phyloP scores from a whole-genome alignment of 1,140 invertebrate species.

The Centruroides vittatus region DNA sequence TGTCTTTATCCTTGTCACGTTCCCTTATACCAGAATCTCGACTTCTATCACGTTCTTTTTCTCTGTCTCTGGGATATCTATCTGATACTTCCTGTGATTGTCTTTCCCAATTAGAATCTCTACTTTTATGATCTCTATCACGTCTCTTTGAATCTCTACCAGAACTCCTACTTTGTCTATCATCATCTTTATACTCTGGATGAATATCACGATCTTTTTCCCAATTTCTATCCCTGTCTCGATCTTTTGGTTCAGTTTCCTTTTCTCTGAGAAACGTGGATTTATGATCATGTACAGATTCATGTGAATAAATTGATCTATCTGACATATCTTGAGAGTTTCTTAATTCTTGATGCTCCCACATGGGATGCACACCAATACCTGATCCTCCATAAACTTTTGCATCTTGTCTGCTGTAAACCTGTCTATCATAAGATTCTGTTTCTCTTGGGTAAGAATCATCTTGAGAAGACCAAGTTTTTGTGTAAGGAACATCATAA shows the following conservation, averaged over 20 bases:
- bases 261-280: constrained; percentile 7
- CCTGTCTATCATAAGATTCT: constrained; percentile 6
- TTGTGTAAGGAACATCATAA: constrained; percentile 6
- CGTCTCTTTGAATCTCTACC: constrained; percentile 16
- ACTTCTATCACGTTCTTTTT: constrained; percentile 19
- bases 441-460: constrained; percentile 4
- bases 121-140: constrained; percentile 20
- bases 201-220: constrained; percentile 3
- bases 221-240: constrained; percentile 3
- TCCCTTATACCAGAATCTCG: constrained; percentile 16
- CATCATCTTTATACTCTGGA: constrained; percentile 9
- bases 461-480: constrained; percentile 8
- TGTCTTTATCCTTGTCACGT: constrained; percentile 23
- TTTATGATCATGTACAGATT: no score
- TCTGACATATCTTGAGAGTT: no score
- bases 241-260: constrained; percentile 1
- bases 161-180: not conserved
- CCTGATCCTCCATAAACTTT: constrained; percentile 3
- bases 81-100: constrained; percentile 9
- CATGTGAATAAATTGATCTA: no score
- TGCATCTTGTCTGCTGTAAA: constrained; percentile 9
- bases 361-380: not conserved
- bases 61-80: constrained; percentile 19
- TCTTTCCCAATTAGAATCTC: constrained; percentile 14
- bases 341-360: constrained; percentile 8